Conservation (phyloP, 2,797 vertebrate species). For the Cacajao melanocephalus region DNA sequence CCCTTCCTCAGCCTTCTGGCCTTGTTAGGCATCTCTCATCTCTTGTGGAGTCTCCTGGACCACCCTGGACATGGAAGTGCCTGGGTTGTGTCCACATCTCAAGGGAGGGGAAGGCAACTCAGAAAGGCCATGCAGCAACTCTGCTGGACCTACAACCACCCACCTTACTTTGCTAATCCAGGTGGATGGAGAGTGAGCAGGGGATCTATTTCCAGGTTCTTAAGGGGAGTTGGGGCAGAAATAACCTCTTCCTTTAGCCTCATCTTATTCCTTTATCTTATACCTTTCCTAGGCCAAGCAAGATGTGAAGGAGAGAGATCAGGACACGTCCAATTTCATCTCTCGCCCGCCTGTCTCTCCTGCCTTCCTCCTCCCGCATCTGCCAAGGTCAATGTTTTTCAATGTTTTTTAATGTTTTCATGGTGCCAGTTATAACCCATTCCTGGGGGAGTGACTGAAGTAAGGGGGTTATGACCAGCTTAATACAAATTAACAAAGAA, state of each 20-base stretch:
- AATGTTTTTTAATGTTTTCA: not conserved
- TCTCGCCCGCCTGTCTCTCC: rapidly evolving
- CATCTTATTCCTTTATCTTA: not conserved
- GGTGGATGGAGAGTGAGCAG: rapidly evolving
- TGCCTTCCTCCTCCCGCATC: not conserved
- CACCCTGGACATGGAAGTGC: rapidly evolving
- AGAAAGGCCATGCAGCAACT: rapidly evolving
- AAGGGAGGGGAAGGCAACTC: not conserved
- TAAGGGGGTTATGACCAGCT: not conserved
- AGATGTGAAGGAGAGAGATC: not conserved
- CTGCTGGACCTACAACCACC: rapidly evolving
- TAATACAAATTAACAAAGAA: not conserved
- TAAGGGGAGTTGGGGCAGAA: not conserved
- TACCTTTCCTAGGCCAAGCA: not conserved
- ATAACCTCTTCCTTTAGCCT: not conserved
- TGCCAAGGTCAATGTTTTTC: not conserved
- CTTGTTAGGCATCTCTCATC: not conserved
- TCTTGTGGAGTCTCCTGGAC: not conserved
- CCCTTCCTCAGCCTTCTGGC: not conserved
- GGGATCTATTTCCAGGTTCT: too few species aligned
- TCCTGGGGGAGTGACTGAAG: not conserved
- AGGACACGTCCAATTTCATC: not conserved
- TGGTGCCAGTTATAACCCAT: not conserved
- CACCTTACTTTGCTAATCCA: not conserved
- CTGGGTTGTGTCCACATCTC: rapidly evolving